phyloP scores from a whole-genome alignment of 2,888 invertebrate species.

The Epiblema foenella region DNA sequence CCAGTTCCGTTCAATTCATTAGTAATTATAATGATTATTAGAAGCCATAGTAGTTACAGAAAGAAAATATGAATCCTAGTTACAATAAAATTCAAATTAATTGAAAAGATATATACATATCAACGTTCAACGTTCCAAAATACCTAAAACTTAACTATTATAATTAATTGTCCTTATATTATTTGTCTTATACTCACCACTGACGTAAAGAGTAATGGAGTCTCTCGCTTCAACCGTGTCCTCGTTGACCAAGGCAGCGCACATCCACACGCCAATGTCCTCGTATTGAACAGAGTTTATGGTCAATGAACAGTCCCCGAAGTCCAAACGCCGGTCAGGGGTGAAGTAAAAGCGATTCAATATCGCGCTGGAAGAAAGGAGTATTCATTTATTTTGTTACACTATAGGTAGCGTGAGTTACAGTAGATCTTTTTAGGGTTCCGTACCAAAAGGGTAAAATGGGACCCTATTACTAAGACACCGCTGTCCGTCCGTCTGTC shows the following conservation, averaged over 20 bases:
- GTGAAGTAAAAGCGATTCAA: slow-evolving; percentile 74
- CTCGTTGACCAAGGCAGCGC: slow-evolving; percentile 70
- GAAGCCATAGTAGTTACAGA: too few species aligned
- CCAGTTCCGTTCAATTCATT: too few species aligned
- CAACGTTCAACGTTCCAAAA: too few species aligned
- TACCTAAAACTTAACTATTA: too few species aligned
- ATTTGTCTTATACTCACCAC: slow-evolving; percentile 48
- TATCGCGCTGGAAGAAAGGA: slow-evolving; percentile 63
- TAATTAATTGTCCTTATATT: too few species aligned
- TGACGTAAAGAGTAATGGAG: slow-evolving; percentile 51
- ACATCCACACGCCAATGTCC: slow-evolving; percentile 79
- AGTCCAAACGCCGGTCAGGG: slow-evolving; percentile 61
- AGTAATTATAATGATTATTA: too few species aligned
- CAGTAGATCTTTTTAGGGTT: background rate
- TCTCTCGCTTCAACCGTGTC: slow-evolving; percentile 66
- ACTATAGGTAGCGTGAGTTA: background rate
- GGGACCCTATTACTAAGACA: too few species aligned
- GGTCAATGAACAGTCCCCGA: slow-evolving; percentile 79
- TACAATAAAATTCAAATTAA: too few species aligned
- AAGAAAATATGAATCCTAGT: too few species aligned
- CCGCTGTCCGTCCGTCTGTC: too few species aligned
- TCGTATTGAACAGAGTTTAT: slow-evolving; percentile 63
- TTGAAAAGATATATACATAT: too few species aligned
- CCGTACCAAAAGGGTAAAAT: too few species aligned
- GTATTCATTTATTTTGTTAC: slow-evolving; percentile 11